These are phyloP conservation scores for Lepetodrilus schrolli DNA, from an alignment of 2,888 invertebrate species.

Conservation along the genomic window DNA sequence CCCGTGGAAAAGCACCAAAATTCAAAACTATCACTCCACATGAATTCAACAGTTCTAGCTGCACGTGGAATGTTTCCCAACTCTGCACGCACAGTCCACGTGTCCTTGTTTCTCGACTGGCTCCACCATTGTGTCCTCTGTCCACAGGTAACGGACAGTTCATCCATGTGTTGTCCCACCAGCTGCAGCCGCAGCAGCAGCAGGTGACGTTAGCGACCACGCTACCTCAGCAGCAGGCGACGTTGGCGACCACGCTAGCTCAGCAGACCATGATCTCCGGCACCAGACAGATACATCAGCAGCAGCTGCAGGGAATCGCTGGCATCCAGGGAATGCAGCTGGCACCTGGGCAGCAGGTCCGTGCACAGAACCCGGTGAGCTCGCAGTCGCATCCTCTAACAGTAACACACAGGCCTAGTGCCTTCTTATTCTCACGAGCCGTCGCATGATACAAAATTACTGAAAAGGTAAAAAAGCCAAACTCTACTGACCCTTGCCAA, in stretches of 20 bases:
- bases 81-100: too few species aligned
- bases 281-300: background rate
- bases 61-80: too few species aligned
- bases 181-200: slow-evolving; percentile 35
- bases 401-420: too few species aligned
- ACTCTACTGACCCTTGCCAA: too few species aligned
- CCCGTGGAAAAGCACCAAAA: too few species aligned
- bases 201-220: slow-evolving; percentile 44
- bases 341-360: background rate
- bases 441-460: too few species aligned
- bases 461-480: too few species aligned
- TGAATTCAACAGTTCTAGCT: too few species aligned
- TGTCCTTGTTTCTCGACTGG: too few species aligned
- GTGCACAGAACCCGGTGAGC: background rate
- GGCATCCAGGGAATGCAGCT: slow-evolving; percentile 2
- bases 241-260: slow-evolving; percentile 44
- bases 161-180: slow-evolving; percentile 51
- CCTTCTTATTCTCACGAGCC: too few species aligned
- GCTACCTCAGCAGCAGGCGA: slow-evolving; percentile 46
- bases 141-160: slow-evolving; percentile 61
- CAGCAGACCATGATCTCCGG: slow-evolving; percentile 49
- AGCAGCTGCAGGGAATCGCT: background rate
- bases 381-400: too few species aligned
- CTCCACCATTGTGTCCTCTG: background rate
- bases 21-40: too few species aligned